Evolutionary conservation across 1,140 invertebrate genomes (phyloP).

Genomic region (Metopolophium dirhodum): DNA sequence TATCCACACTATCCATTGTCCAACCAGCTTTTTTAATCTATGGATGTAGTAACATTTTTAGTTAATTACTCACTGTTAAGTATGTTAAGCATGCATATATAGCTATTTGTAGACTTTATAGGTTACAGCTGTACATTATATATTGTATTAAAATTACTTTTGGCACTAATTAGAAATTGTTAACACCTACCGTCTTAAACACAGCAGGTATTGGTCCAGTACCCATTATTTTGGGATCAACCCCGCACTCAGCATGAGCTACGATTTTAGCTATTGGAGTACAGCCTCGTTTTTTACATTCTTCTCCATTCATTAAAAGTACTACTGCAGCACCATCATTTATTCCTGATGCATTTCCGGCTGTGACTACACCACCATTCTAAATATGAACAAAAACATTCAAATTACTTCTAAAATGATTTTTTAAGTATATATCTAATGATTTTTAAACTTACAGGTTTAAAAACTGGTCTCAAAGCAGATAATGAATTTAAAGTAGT

Average conservation of each 20-base stretch:
- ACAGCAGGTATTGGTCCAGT: slow-evolving; percentile 76
- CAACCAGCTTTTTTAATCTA: slow-evolving; percentile 80
- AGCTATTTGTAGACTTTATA: neutral
- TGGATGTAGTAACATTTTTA: slow-evolving; percentile 58
- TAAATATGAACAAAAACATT: slow-evolving; percentile 52
- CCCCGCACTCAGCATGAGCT: slow-evolving; percentile 71
- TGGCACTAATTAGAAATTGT: neutral
- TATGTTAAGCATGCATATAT: neutral
- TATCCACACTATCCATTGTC: slow-evolving; percentile 82
- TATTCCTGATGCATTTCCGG: slow-evolving; percentile 81
- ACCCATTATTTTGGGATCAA: slow-evolving; percentile 82
- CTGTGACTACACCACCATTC: slow-evolving; percentile 77
- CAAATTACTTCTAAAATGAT: neutral
- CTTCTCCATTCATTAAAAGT: slow-evolving; percentile 71
- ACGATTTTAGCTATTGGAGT: slow-evolving; percentile 72
- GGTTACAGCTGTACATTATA: neutral
- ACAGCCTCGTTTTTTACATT: slow-evolving; percentile 66
- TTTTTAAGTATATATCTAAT: neutral
- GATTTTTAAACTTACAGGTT: slow-evolving; percentile 64
- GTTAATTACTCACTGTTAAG: neutral
- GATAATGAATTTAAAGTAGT: slow-evolving; percentile 69
- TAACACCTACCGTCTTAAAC: slow-evolving; percentile 69
- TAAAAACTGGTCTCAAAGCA: slow-evolving; percentile 72
- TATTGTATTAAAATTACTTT: neutral
- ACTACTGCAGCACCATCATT: slow-evolving; percentile 88